Base-by-base conservation (phyloP, 1,140 invertebrate species). In the Venturia canescens region DNA sequence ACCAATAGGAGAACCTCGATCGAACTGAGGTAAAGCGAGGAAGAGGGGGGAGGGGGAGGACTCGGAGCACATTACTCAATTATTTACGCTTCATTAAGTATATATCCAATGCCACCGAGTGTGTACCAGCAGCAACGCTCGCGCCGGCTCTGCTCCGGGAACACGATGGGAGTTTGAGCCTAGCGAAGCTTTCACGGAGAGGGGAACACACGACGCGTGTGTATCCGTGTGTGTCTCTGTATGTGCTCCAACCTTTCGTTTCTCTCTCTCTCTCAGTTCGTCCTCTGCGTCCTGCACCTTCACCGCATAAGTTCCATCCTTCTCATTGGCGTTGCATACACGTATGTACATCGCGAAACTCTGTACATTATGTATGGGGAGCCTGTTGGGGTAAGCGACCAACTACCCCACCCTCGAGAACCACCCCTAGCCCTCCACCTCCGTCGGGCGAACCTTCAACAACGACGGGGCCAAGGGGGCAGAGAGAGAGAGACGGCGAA, bases 61-160 rank as follows among this genome's bases (percentile, higher is more conserved):
- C 90, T 89, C 88, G 90, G 87, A 91, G 90, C 91, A 91, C 90
- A 92, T 92, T 92, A 92, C 91, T 92, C 91, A 91, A 92, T 92
- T 92, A 92, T 92, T 92, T 92, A 92, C 87, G 90, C 90, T 92
- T 92, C 91, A 92, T 92, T 91, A 92, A 91, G 91, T 91, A 92
- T 92, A 91, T 91, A 92, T 91, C 90, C 90, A 91, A 91, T 91
- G 89, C 90, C 88, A 89, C 85, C 86, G 89, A 89, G 88, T 88
- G 88, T 88, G 87, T 90, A 89, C 84, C 86, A 87, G 87, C 66
- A 81, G 63, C 48, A 38, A 60, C 69, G 27, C 84, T 86, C 60
- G 84, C 83, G 83, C 84, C 83, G 83, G 84, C 84, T 31, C 66
- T 82, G 86, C 84, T 77, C 82, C 80, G 82, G 34, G 76, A 29